phyloP scores from a whole-genome alignment of 2,113 vertebrate genomes.

The Cephalopholis sonnerati region DNA sequence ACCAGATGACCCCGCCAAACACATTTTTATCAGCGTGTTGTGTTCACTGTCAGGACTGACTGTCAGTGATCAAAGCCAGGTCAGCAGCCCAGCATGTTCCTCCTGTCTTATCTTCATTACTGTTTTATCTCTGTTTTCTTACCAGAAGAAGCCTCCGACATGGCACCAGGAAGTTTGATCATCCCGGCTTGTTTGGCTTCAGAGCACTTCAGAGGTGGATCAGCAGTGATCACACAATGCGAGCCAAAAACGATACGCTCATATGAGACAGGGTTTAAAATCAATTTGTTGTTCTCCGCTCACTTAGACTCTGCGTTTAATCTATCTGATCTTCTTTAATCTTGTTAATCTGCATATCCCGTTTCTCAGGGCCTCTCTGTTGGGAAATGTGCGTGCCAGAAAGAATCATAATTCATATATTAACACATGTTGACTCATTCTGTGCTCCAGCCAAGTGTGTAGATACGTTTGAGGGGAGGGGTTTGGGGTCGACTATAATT shows the following conservation, averaged over 20 bases:
- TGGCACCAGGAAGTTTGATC: conserved; percentile 60
- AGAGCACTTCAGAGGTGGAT: conserved; percentile 40
- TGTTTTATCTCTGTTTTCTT: conserved; percentile 62
- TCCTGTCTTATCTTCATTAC: conserved; percentile 56
- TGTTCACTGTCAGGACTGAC: conserved; percentile 36
- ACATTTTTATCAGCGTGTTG: conserved; percentile 44
- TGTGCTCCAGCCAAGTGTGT: conserved; percentile 38
- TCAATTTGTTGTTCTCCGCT: conserved; percentile 58
- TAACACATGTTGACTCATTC: conserved; percentile 60
- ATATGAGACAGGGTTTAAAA: conserved; percentile 38
- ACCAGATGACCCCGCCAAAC: conserved; percentile 14
- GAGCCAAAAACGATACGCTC: conserved; percentile 38
- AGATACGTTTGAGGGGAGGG: conserved; percentile 15
- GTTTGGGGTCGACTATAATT: conserved; percentile 41
- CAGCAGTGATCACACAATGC: conserved; percentile 33
- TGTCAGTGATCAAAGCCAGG: conserved; percentile 56
- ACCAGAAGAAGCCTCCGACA: conserved; percentile 24
- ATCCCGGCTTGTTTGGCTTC: conserved; percentile 51
- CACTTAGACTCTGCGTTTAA: conserved; percentile 41
- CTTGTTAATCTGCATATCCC: conserved; percentile 63
- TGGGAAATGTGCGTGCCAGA: conserved; percentile 56
- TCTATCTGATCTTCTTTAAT: conserved; percentile 54
- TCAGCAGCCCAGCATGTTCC: conserved; percentile 41
- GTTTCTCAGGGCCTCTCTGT: conserved; percentile 61
- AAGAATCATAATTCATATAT: conserved; percentile 50